A percentile compares a stretch with the other conserved stretches of the same genome.
Conservation (phyloP, 2,888 invertebrate species). For the Parnassius orleans region DNA sequence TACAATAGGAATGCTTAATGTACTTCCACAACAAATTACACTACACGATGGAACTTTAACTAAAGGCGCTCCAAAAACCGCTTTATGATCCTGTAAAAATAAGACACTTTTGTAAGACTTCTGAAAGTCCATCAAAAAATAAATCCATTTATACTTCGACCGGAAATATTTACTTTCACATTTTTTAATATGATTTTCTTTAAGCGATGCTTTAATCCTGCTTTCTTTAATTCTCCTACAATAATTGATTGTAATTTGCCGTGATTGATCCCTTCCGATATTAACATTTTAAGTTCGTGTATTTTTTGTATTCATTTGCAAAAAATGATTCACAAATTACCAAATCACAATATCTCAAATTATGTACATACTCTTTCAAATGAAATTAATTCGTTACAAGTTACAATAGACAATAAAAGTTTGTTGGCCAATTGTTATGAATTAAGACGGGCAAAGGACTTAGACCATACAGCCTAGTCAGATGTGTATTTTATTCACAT, state of each 20-base stretch:
- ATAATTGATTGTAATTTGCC: slow-evolving; percentile 79
- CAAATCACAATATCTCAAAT: slow-evolving; percentile 1
- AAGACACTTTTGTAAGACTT: slow-evolving; percentile 2
- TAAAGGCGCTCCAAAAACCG: slow-evolving; percentile 74
- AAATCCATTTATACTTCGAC: background rate
- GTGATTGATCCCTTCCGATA: slow-evolving; percentile 76
- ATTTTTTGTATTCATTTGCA: slow-evolving; percentile 37
- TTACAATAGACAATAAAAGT: slow-evolving; percentile 9
- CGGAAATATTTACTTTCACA: slow-evolving; percentile 65
- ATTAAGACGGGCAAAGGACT: too few species aligned
- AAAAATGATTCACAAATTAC: slow-evolving; percentile 27
- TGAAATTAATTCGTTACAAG: slow-evolving; percentile 31
- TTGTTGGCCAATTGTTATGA: too few species aligned
- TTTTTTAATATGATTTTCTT: slow-evolving; percentile 83
- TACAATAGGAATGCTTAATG: slow-evolving; percentile 86
- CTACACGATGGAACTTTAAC: slow-evolving; percentile 71
- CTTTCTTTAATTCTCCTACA: slow-evolving; percentile 83
- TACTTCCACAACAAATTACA: slow-evolving; percentile 84
- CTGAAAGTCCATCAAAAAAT: background rate
- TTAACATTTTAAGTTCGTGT: slow-evolving; percentile 59
- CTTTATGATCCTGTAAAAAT: slow-evolving; percentile 62
- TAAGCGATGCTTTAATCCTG: slow-evolving; percentile 86
- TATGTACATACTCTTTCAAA: slow-evolving; percentile 29
- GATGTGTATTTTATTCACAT: too few species aligned
- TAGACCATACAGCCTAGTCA: too few species aligned